phyloP scores from a whole-genome alignment of 2,888 invertebrate species.

The Ommatoiulus sabulosus region DNA sequence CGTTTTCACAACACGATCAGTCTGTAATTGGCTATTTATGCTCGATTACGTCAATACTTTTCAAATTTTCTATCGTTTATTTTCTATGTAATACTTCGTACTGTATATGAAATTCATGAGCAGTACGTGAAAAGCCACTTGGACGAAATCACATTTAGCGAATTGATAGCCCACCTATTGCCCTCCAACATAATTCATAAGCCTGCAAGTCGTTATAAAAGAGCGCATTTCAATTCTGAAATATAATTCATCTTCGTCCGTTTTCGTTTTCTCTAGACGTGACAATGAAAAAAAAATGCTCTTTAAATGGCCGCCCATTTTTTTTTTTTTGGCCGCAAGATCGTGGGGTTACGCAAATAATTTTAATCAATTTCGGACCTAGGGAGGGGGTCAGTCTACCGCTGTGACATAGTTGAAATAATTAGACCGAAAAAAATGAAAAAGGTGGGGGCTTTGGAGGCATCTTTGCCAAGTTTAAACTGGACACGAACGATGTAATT shows the following conservation, averaged over 20 bases:
- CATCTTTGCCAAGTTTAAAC: not conserved
- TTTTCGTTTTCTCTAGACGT: not conserved
- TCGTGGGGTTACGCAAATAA: constrained; percentile 19
- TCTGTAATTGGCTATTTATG: too few species aligned
- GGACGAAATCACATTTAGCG: too few species aligned
- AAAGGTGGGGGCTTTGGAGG: not conserved
- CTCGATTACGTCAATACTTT: too few species aligned
- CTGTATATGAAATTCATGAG: too few species aligned
- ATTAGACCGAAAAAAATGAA: not conserved
- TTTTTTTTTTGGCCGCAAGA: not conserved
- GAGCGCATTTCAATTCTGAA: not conserved
- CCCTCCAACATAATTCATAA: not conserved
- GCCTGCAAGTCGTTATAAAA: not conserved
- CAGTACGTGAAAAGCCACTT: too few species aligned
- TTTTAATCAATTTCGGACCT: constrained; percentile 19
- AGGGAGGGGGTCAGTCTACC: not conserved
- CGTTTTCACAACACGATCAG: too few species aligned
- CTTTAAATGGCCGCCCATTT: not conserved
- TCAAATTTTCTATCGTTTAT: too few species aligned
- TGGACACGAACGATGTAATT: not conserved
- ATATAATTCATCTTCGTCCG: constrained; percentile 19
- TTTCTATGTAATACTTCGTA: too few species aligned
- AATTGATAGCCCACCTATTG: not conserved
- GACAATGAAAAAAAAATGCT: not conserved
- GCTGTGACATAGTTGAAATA: constrained; percentile 1